phyloP scores from a whole-genome alignment of 2,888 invertebrate genomes.

The Hedya salicella region DNA sequence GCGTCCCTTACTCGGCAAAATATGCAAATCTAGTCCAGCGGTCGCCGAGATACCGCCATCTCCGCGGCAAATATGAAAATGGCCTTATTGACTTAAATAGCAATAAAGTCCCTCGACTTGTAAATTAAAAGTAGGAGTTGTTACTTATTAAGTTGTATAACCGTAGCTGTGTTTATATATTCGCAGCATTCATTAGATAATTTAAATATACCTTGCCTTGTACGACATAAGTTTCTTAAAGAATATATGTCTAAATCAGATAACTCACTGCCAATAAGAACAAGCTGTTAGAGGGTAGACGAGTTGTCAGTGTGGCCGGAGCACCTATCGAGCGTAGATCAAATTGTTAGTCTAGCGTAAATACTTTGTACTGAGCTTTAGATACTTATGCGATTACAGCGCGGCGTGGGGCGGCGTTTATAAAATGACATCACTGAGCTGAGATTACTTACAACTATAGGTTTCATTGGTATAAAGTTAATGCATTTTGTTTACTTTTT shows the following conservation, averaged over 20 bases:
- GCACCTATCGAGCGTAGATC: slow-evolving; percentile 69
- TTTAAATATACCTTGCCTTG: slow-evolving; percentile 36
- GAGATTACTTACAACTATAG: no score
- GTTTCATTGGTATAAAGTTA: no score
- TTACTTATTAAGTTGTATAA: slow-evolving; percentile 19
- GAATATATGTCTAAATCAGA: slow-evolving; percentile 20
- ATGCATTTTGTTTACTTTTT: no score
- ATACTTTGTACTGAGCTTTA: slow-evolving; percentile 71
- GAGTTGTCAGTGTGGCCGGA: slow-evolving; percentile 75
- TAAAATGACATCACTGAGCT: slow-evolving; percentile 15
- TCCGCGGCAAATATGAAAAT: slow-evolving; percentile 38
- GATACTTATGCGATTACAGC: slow-evolving; percentile 54
- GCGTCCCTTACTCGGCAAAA: slow-evolving; percentile 26
- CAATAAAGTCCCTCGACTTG: slow-evolving; percentile 43
- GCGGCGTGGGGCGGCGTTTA: slow-evolving; percentile 49
- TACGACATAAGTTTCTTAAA: slow-evolving; percentile 38
- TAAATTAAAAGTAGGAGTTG: slow-evolving; percentile 39
- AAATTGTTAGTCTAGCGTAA: slow-evolving; percentile 68
- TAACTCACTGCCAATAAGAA: slow-evolving; percentile 36
- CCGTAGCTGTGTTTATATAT: slow-evolving; percentile 26
- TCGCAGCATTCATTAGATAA: slow-evolving; percentile 16
- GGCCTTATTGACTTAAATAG: slow-evolving; percentile 42
- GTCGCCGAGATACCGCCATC: slow-evolving; percentile 15
- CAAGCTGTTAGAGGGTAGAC: slow-evolving; percentile 48
- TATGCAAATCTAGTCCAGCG: slow-evolving; percentile 37